phyloP scores from a whole-genome alignment of 2,888 invertebrate species.

The Eucera pruinosa region DNA sequence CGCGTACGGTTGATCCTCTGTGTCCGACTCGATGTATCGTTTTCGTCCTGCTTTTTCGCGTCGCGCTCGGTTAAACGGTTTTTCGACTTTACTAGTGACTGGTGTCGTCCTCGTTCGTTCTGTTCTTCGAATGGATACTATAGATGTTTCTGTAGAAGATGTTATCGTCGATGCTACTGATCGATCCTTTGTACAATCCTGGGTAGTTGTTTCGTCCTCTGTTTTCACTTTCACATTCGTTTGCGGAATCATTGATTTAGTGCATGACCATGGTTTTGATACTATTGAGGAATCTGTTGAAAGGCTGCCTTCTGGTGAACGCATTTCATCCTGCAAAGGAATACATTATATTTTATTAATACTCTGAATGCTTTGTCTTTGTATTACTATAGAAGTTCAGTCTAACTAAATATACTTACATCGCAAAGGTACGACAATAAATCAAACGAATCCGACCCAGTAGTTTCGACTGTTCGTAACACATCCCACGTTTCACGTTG shows the following conservation, averaged over 20 bases:
- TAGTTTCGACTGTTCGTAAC: slow-evolving; percentile 73
- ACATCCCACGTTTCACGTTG: slow-evolving; percentile 71
- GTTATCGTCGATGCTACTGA: slow-evolving; percentile 56
- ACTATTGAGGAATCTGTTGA: slow-evolving; percentile 71
- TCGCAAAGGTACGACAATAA: slow-evolving; percentile 82
- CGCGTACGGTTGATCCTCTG: slow-evolving; percentile 26
- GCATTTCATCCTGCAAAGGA: slow-evolving; percentile 74
- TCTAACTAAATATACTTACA: too few species aligned
- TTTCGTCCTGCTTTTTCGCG: slow-evolving; percentile 58
- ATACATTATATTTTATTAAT: background rate
- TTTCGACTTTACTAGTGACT: slow-evolving; percentile 35
- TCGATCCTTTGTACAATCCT: slow-evolving; percentile 24
- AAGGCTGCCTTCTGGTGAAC: slow-evolving; percentile 72
- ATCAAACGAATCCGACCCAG: slow-evolving; percentile 78
- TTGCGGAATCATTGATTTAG: slow-evolving; percentile 26
- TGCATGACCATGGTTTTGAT: slow-evolving; percentile 52
- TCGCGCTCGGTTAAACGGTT: slow-evolving; percentile 24
- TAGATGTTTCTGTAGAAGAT: slow-evolving; percentile 46
- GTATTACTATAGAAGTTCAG: too few species aligned
- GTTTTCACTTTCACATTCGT: slow-evolving; percentile 36
- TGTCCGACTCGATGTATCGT: slow-evolving; percentile 59
- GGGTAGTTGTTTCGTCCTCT: slow-evolving; percentile 26
- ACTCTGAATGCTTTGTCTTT: background rate
- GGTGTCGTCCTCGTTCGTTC: slow-evolving; percentile 52
- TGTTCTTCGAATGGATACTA: slow-evolving; percentile 48